phyloP scores from a whole-genome alignment of 2,113 vertebrate species.

The Lathamus discolor region DNA sequence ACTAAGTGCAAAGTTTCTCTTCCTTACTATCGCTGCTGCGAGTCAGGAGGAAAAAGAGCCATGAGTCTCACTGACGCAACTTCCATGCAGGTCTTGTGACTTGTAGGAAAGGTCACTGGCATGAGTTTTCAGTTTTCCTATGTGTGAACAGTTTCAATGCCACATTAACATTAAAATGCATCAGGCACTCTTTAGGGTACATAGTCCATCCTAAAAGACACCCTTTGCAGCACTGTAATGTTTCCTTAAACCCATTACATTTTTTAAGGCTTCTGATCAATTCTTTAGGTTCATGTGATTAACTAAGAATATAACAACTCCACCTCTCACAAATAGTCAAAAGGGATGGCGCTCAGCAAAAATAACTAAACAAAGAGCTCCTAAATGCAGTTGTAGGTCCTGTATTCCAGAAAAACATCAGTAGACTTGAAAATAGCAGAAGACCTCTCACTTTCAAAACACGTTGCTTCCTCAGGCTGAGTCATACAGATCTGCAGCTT shows the following conservation, averaged over 20 bases:
- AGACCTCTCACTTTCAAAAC: constrained; percentile 44
- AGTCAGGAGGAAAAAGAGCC: neutral
- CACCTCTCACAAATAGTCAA: neutral
- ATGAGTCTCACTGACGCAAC: neutral
- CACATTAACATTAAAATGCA: neutral
- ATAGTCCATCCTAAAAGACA: neutral
- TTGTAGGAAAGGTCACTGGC: constrained; percentile 1
- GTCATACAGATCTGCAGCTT: neutral
- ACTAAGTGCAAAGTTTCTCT: neutral
- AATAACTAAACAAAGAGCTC: neutral
- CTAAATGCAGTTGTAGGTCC: neutral
- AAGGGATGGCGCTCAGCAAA: neutral
- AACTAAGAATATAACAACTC: neutral
- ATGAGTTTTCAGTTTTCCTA: neutral
- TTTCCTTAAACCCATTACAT: neutral
- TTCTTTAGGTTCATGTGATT: neutral
- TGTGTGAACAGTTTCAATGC: neutral
- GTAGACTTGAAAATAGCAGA: neutral
- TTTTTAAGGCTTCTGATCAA: neutral
- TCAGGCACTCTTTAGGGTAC: neutral
- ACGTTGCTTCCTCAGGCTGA: neutral
- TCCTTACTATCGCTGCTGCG: neutral
- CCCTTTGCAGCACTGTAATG: neutral
- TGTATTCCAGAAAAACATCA: neutral
- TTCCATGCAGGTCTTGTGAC: neutral